Evolutionary conservation across 2,113 vertebrate genomes (phyloP).

Genomic region (Hymenochirus boettgeri): DNA sequence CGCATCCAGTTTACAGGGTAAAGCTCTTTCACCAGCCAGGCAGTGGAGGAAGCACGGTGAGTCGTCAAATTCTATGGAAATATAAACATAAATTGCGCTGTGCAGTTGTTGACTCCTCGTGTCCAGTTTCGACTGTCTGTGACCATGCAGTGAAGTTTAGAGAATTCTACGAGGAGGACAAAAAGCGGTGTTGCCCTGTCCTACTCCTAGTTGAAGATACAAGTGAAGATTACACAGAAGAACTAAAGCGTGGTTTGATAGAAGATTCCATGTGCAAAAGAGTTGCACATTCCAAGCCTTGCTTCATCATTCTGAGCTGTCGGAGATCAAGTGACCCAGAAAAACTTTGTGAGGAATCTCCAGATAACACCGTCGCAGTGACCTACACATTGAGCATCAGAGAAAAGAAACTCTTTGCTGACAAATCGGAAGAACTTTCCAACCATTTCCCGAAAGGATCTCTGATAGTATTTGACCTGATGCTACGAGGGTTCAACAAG

Average conservation of each 20-base stretch:
- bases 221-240: conserved; percentile 67
- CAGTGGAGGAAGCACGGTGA: conserved; percentile 78
- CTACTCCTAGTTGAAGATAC: conserved; percentile 72
- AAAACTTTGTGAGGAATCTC: conserved; percentile 56
- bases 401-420: conserved; percentile 63
- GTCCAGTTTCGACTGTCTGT: conserved; percentile 51
- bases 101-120: conserved; percentile 63
- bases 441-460: conserved; percentile 52
- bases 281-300: conserved; percentile 49
- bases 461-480: conserved; percentile 74
- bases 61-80: conserved; percentile 74
- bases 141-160: conserved; percentile 64
- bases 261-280: conserved; percentile 54
- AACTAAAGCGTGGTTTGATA: conserved; percentile 59
- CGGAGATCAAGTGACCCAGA: conserved; percentile 65
- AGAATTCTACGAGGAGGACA: conserved; percentile 68
- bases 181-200: conserved; percentile 62
- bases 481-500: conserved; percentile 66
- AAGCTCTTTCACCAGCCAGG: conserved; percentile 80
- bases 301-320: conserved; percentile 73
- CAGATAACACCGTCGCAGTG: conserved; percentile 66
- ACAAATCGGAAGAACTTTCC: conserved; percentile 55
- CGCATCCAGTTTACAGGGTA: conserved; percentile 57
- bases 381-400: conserved; percentile 66
- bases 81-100: conserved; percentile 64